These are phyloP conservation scores for Cryptoprocta ferox DNA, from an alignment of 2,797 vertebrate genomes.

Conservation along the genomic window DNA sequence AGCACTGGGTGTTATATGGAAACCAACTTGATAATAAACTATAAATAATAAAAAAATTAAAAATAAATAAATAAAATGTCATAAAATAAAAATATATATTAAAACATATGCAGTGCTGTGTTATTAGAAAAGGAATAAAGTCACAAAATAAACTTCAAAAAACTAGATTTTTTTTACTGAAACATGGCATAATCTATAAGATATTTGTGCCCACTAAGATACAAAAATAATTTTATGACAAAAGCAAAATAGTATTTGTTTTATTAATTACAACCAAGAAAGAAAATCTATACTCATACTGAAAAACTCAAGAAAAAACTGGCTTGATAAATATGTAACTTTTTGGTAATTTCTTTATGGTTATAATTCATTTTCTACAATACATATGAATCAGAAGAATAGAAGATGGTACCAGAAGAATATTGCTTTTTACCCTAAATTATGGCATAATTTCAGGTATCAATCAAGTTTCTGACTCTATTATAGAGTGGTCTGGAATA, in stretches of 20 bases:
- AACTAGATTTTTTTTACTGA: not conserved
- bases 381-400: not conserved
- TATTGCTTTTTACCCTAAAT: not conserved
- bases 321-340: not conserved
- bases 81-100: not conserved
- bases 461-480: not conserved
- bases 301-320: not conserved
- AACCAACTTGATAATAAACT: no score
- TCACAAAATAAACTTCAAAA: not conserved
- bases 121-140: not conserved
- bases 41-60: no score
- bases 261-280: not conserved
- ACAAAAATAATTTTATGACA: not conserved
- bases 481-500: not conserved
- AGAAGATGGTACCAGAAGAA: not conserved
- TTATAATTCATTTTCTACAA: not conserved
- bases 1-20: no score
- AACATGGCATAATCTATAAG: not conserved
- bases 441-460: not conserved
- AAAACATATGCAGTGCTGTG: not conserved
- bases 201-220: not conserved
- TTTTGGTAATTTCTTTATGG: not conserved
- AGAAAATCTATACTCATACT: not conserved
- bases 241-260: not conserved
- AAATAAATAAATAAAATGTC: not conserved